Evolutionary conservation across 2,113 vertebrate genomes (phyloP).

Genomic region (Neogale vison): DNA sequence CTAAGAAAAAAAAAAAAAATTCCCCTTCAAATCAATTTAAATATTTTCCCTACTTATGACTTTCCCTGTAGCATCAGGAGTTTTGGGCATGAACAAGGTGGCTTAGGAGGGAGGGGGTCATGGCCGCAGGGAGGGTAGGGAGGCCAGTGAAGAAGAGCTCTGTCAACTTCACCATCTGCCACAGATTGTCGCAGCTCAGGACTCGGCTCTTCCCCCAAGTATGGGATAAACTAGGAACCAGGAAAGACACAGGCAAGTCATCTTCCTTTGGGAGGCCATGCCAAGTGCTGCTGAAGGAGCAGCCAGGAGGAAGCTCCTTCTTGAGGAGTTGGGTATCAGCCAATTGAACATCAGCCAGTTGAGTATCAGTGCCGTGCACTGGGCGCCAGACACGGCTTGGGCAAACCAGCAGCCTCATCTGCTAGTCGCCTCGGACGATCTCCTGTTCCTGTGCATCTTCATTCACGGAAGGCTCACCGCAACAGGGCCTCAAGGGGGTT

Average conservation of each 20-base stretch:
- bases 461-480: constrained; percentile 29
- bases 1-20: neutral
- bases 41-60: neutral
- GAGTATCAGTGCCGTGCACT: neutral
- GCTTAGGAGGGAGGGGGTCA: neutral
- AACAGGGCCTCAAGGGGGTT: neutral
- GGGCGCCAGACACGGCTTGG: neutral
- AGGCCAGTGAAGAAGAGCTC: neutral
- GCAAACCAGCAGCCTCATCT: constrained; percentile 47
- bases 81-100: neutral
- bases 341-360: neutral
- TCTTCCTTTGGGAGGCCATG: neutral
- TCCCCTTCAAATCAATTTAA: neutral
- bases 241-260: neutral
- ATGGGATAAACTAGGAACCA: neutral
- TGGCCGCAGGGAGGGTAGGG: neutral
- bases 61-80: neutral
- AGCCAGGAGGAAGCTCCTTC: neutral
- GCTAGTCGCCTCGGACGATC: constrained; percentile 36
- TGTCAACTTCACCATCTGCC: neutral
- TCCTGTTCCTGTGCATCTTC: neutral
- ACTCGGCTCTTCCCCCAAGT: neutral
- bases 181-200: neutral
- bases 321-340: neutral
- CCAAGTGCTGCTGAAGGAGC: neutral